These are phyloP conservation scores for Hypena proboscidalis DNA, from an alignment of 2,888 invertebrate species.

Conservation along the genomic window DNA sequence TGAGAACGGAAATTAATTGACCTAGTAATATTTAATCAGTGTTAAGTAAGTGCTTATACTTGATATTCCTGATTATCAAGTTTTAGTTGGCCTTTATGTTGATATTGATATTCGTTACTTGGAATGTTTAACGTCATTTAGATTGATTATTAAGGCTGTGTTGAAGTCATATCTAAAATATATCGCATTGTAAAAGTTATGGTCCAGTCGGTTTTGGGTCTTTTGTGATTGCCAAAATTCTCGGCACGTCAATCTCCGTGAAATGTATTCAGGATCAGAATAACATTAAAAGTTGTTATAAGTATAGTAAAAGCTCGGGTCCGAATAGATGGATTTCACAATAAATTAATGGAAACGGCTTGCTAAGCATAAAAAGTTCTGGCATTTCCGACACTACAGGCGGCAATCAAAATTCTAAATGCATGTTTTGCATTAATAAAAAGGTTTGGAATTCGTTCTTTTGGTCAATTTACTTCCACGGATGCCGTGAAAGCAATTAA, in stretches of 20 bases:
- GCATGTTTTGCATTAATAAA: slow-evolving; percentile 22
- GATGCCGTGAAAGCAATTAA: slow-evolving; percentile 8
- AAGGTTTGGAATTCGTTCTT: slow-evolving; percentile 13
- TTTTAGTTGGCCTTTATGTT: slow-evolving; percentile 46
- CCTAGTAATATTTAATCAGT: slow-evolving; percentile 64
- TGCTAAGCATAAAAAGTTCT: slow-evolving; percentile 26
- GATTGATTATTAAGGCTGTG: slow-evolving; percentile 1
- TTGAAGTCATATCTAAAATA: neutral
- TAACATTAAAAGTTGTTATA: slow-evolving; percentile 33
- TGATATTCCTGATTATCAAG: slow-evolving; percentile 50
- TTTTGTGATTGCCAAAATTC: slow-evolving; percentile 7
- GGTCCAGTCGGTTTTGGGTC: neutral
- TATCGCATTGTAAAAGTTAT: neutral
- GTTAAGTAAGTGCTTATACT: slow-evolving; percentile 39
- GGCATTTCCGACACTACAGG: slow-evolving; percentile 23
- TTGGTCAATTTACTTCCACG: slow-evolving; percentile 11
- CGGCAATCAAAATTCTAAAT: slow-evolving; percentile 25
- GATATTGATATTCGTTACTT: slow-evolving; percentile 14
- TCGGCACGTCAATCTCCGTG: slow-evolving; percentile 9
- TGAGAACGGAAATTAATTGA: slow-evolving; percentile 66
- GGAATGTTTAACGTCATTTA: slow-evolving; percentile 4
- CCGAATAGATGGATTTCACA: slow-evolving; percentile 18
- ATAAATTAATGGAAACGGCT: slow-evolving; percentile 36
- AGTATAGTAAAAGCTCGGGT: slow-evolving; percentile 29
- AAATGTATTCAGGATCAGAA: slow-evolving; percentile 19